Base-by-base conservation (phyloP, 2,888 invertebrate species). In the Gastracanthus pulcherrimus region DNA sequence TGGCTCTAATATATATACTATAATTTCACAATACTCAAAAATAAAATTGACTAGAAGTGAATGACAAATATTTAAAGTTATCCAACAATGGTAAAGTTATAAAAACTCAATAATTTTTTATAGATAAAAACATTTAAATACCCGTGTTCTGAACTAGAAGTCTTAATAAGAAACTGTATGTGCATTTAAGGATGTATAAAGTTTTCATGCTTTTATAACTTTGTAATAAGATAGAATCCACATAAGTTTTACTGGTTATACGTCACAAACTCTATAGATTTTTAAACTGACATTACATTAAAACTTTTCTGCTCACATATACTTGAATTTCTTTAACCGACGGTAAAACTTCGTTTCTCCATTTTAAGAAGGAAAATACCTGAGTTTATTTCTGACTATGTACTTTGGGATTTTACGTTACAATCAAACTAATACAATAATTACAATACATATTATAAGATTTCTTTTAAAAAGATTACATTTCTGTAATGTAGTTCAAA, bases 251-350 rank as follows among this genome's bases (percentile, higher is more conserved):
- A 60, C 31, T 31, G 31, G 29, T 31, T 60, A 26, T 60, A 31
- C n/a, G 13, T 29, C 60, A 60, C 31, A 60, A 60, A 31, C n/a
- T 31, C 31, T 31, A 31, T 31, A 60, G 60, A 60, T 31, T 60
- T 60, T 55, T 60, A 60, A 60, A 60, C 29, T 60, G 60, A 29
- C 60, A 60, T 60, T 60, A 60, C 60, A 60, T 60, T 60, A 60
- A 31, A 60, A 60, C 60, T 60, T 60, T 31, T 16, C 60, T 60
- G 60, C 31, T 31, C 26, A 51, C n/a, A n/a, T 26, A 55, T 55
- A 55, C 55, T 23, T 55, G 26, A 55, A 55, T 55, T 55, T 26
- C 23, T 55, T 55, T 55, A 55, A 55, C 55, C 55, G 3, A 2
- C 26, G 11, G 41, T 9, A 55, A 23, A 55, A 55, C 55, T 55